Conservation (phyloP, 2,113 vertebrate genomes). For the Centropus bengalensis region DNA sequence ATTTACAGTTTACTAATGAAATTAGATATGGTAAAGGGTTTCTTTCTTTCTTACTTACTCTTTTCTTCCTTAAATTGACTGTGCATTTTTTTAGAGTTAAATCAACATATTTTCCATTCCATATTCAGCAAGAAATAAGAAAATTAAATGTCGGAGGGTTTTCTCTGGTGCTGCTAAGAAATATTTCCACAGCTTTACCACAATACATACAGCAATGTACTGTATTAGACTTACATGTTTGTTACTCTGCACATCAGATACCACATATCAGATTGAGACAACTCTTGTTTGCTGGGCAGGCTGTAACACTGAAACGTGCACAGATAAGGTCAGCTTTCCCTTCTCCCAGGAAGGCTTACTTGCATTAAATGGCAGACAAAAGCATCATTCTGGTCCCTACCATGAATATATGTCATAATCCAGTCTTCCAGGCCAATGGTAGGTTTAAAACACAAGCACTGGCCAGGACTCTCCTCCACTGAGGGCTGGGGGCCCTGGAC, state of each 20-base stretch:
- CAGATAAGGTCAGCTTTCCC: neutral
- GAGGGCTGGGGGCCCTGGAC: neutral
- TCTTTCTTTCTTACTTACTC: conserved; percentile 21
- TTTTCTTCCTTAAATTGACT: conserved; percentile 22
- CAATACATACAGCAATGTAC: conserved; percentile 42
- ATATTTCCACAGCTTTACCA: conserved; percentile 53
- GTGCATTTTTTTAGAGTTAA: conserved; percentile 77
- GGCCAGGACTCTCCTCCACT: neutral
- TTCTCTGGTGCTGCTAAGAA: conserved; percentile 48
- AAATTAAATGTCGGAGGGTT: conserved; percentile 63
- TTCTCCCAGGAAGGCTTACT: neutral
- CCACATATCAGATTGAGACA: conserved; percentile 24
- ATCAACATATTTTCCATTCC: conserved; percentile 78
- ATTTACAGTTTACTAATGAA: conserved; percentile 79
- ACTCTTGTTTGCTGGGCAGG: neutral
- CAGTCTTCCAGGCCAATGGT: neutral
- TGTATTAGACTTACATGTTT: conserved; percentile 19
- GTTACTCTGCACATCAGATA: conserved; percentile 39
- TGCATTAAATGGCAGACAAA: neutral
- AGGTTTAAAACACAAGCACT: neutral
- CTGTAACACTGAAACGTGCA: conserved; percentile 31
- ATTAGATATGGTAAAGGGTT: conserved; percentile 71
- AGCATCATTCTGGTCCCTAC: neutral
- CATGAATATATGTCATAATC: neutral
- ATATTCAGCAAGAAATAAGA: conserved; percentile 73